Percentiles rank a stretch among this genome's conserved stretches.
Conservation (phyloP, 2,113 vertebrate species). For the Erythrocercus mccallii region DNA sequence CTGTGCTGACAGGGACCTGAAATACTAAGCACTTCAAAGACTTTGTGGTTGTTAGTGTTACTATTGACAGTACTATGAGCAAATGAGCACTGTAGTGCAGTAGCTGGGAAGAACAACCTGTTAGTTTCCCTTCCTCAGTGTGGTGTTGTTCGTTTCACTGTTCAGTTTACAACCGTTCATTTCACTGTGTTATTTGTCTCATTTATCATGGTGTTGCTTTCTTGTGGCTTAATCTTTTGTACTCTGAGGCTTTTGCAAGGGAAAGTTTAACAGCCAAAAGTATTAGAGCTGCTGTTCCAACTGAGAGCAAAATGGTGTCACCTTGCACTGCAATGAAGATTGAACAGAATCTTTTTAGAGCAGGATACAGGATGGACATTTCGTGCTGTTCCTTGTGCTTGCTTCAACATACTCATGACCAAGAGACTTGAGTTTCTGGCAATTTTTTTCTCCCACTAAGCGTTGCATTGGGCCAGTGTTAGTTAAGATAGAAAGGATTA, state of each 20-base stretch:
- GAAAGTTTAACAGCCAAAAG: background rate
- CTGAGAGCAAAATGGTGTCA: background rate
- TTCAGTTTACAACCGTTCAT: background rate
- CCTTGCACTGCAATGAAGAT: background rate
- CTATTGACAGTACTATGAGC: background rate
- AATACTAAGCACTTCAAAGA: background rate
- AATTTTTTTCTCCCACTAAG: background rate
- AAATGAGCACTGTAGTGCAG: background rate
- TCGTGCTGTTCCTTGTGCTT: background rate
- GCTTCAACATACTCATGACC: background rate
- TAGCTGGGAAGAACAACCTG: background rate
- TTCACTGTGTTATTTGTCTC: background rate
- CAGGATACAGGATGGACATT: background rate
- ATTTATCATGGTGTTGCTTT: background rate
- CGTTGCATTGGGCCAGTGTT: background rate
- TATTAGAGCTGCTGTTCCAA: background rate
- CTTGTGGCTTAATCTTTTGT: background rate
- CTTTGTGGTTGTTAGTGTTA: background rate
- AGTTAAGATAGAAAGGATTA: background rate
- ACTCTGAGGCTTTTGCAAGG: background rate
- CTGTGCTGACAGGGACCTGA: background rate
- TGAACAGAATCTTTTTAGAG: background rate
- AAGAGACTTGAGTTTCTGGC: background rate
- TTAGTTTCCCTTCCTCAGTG: background rate
- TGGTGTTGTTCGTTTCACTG: background rate